Base-by-base conservation (phyloP, 1,140 invertebrate genomes). In the Saxidomus purpurata region DNA sequence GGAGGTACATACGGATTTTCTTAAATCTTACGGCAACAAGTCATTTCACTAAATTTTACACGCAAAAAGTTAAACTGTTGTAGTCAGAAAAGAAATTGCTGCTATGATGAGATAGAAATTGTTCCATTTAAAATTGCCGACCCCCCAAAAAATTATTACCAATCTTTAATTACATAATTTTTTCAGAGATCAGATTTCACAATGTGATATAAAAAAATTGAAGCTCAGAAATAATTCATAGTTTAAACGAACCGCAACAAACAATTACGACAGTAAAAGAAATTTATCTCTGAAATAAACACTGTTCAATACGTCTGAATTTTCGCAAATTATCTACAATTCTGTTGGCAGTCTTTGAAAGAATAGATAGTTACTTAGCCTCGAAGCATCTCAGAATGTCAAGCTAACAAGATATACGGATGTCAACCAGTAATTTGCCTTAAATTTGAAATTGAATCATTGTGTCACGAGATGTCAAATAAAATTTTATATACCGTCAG, bases 381-480 rank as follows among this genome's bases (percentile, higher is more conserved):
- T 25, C 0, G 15, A 28, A n/a, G 28, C 47, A 52, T 36, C 11
- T n/a, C 15, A 49, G 22, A 15, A 52, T 52, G 76, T 79, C 76
- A 79, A 17, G 22, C 43, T 79, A 79, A 79, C 76, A 55, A 79
- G 76, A 79, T 79, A 49, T 52, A 52, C 1, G 28, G 76, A 52
- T 79, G 76, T 79, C 76, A 79, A 4, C 31, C 28, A 25, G 80
- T 82, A 67, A 82, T 67, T 82, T 82, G 40, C n/a, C 59, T 61
- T 81, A 81, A 61, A 81, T 81, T 81, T 63, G 34, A 81, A 81
- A 63, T 82, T 40, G 28, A 67, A 82, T 82, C 49, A 82, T 9
- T 9, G 36, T 67, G 59, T 82, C 80, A 82, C 49, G 22, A 61
- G 52, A 82, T 19, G 80, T 82, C 34, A 43, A 59, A 40, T 82